phyloP scores from a whole-genome alignment of 2,797 vertebrate genomes.

The Aotus griseimembra region DNA sequence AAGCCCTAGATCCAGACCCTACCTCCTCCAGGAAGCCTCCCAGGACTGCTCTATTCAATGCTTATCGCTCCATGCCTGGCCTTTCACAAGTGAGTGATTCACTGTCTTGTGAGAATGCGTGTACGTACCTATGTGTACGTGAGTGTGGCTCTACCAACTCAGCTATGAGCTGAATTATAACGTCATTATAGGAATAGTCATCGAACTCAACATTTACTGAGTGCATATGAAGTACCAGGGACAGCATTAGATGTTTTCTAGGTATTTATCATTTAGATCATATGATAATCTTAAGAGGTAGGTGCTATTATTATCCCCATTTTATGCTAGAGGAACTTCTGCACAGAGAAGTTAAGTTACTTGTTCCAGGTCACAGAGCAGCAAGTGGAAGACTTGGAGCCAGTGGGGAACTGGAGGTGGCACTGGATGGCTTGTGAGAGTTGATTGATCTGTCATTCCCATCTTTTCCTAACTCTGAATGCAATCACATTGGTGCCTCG shows the following conservation, averaged over 20 bases:
- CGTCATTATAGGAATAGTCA: background rate
- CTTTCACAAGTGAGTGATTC: background rate
- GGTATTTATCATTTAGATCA: background rate
- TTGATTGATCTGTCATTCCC: rapidly evolving
- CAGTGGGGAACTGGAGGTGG: background rate
- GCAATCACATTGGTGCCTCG: background rate
- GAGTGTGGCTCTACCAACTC: background rate
- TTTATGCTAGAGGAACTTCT: background rate
- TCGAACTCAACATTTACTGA: background rate
- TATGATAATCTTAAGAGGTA: background rate
- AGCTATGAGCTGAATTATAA: background rate
- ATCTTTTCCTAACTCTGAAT: rapidly evolving
- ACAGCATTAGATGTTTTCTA: background rate
- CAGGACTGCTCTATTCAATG: background rate
- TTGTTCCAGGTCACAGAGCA: background rate
- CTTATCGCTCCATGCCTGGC: background rate
- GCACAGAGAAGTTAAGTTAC: background rate
- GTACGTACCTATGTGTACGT: rapidly evolving
- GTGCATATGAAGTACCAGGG: background rate
- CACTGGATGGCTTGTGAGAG: rapidly evolving
- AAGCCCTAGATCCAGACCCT: background rate
- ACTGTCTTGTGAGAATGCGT: rapidly evolving
- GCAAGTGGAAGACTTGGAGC: rapidly evolving
- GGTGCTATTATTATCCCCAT: background rate
- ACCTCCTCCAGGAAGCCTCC: constrained; percentile 19